Evolutionary conservation across 2,113 vertebrate species (phyloP), one percentile per base, ranked within the genome.

Genomic region (Oophaga pumilio): DNA sequence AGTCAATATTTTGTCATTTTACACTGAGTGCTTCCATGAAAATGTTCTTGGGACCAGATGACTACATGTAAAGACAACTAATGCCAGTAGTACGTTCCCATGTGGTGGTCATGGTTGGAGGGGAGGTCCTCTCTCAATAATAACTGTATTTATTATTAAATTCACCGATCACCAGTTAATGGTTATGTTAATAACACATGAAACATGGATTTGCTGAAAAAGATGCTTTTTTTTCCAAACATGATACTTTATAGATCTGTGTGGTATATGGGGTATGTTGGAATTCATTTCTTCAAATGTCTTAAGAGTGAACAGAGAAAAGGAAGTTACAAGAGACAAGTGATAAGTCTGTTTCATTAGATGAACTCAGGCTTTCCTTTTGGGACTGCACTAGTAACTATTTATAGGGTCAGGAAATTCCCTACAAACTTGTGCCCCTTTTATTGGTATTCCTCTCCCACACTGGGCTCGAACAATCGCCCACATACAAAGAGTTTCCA

Each of bases 391-490:
- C 68, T 62, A 68, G 43, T 14, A 33, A 43, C 59, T 86, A 86
- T 86, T 86, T 68, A 53, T 86, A 86, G 74, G 73, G 8, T 13
- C 20, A 78, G 74, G 85, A 86, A 86, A 76, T 79, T 79, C 76
- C 85, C 60, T 68, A 68, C 73, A 53, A 66, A 68, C 49, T 26
- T 7, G 33, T 78, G 57, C 10, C 76, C 76, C 26, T 59, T 28
- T 28, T n/a, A 56, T 14, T 17, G 76, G 59, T 57, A 80, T 68
- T 62, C 76, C 56, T 59, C 73, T 76, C 56, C 71, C 64, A 76
- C 56, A 49, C 57, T 53, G 71, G n/a, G 6, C 53, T 62, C 4
- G 20, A 77, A 13, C 28, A 50, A 24, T 77, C 28, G 50, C 83
- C 69, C 56, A 74, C 66, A 17, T 7, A 2, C 15, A 43, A 18